Evolutionary conservation across 2,113 vertebrate species (phyloP), one percentile per base, ranked within the genome.

Genomic region (Copsychus sechellarum): DNA sequence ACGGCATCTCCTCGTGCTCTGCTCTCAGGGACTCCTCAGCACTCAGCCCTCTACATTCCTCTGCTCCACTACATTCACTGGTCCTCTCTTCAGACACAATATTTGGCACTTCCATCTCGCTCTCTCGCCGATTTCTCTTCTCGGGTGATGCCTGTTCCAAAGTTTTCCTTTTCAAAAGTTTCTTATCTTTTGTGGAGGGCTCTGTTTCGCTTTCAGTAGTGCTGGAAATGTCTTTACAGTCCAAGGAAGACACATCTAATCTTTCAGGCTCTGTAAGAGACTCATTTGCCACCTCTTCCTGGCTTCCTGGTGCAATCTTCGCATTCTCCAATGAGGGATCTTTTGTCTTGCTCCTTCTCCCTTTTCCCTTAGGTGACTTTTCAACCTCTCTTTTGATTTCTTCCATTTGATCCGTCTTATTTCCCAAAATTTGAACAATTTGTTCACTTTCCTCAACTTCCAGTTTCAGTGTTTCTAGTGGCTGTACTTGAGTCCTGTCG

Each of bases 351-450:
- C 96, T 97, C 95, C 98, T 98, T 48, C 98, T 98, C 48, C 98
- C 98, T 97, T 98, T 99, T 19, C 96, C 96, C 90, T 98, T 99
- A 24, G 98, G 98, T n/a, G 98, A 98, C 86, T 97, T 98, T 94
- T 98, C 98, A 82, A 91, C 73, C 34, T 98, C 98, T 90, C 96
- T 98, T 90, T 98, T 98, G 64, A 95, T 70, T 65, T 98, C 97
- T 82, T 98, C 97, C 29, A 80, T 54, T 65, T 97, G 98, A 67
- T 98, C 98, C 0, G 92, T 50, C 97, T 97, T 98, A 85, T 95
- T 98, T 87, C 96, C 98, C 47, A 98, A 98, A 86, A 97, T 95
- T 36, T 97, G 98, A 72, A 97, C 96, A 31, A 97, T 96, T 73
- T 98, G 97, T 76, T 98, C 98, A 73, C 82, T 97, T 65, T 98